Evolutionary conservation across 2,797 vertebrate species (phyloP), one percentile per base, ranked within the genome.

Genomic region (Acropternis orthonyx): DNA sequence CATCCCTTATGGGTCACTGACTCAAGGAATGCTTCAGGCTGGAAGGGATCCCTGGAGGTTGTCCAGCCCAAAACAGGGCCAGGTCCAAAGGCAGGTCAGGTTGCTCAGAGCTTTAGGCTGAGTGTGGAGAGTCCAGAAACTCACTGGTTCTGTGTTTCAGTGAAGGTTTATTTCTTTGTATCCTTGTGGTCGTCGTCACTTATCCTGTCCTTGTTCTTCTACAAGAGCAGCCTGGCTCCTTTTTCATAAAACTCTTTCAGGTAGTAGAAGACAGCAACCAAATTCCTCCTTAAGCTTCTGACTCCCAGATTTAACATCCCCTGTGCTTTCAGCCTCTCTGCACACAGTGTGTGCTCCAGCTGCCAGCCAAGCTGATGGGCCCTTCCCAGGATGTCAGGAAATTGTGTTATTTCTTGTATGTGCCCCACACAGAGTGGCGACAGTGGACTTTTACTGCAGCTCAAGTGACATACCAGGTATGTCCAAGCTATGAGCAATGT

Each of bases 351-450:
- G 44, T 37, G 55, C 41, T 80, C 37, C 76, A 80, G 37, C 16
- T 7, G 7, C 32, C 16, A 20, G 0, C 26, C 4, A 2, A 0
- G 1, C 17, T 28, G 8, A 10, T 3, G 41, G 15, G 12, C 18
- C 34, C 59, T 75, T 44, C 23, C 44, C 22, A 48, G 24, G 52
- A 14, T 14, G 24, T 14, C 76, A 88, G 39, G 36, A 81, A 51
- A 18, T 16, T 0, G 0, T 24, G 41, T 37, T 27, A 8, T 5
- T 9, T 43, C 68, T 65, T 24, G 5, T 32, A 17, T 12, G 39
- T 65, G 28, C 24, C 36, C 37, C 39, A 34, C 12, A 16, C 11
- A 59, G 10, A 34, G 27, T 3, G 27, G 22, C 0, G 0, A 69
- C 13, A 5, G 13, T 52, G 48, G 48, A 56, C 22, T 71, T 56